Evolutionary conservation across 1,140 invertebrate species (phyloP), one percentile per base, ranked within the genome.

Genomic region (Chrysoperla carnea): DNA sequence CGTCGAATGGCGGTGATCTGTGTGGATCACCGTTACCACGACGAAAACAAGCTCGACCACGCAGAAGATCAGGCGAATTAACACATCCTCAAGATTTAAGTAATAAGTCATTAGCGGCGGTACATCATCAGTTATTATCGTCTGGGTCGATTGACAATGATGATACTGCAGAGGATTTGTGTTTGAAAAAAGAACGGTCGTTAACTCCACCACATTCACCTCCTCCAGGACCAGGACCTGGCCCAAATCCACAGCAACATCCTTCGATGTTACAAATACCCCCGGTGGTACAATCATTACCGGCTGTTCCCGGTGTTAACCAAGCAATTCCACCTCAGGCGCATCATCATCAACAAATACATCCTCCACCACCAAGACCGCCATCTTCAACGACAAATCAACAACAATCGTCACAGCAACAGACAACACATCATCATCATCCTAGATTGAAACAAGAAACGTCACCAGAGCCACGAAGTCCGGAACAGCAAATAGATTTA

Each of bases 1-100:
- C 52, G 14, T 31, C 51, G 29, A 29, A 52, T 51, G 37, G 29
- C 28, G 56, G 64, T 6, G 68, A 65, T 6, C 64, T 61, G 45
- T 78, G 78, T 41, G 69, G 71, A 35, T 84, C 81, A 14, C 82
- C 82, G 0, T 66, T 83, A 51, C 81, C 82, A 1, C 62, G 83
- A 27, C 64, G 84, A 29, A 86, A 86, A 52, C 78, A 88, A 60
- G 84, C 84, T 1, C 62, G 84, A 9, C 85, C 85, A 2, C 59
- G 84, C 14, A 65, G 85, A 48, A 70, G 84, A 49, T 88, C 84
- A 0, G 83, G 83, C 1, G 85, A 88, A 49, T 45, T 72, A 15
- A 12, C 31, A 12, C 64, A 72, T 2, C 71, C 77, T 5, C 76
- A 78, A 52, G 76, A 79, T 54, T 61, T 62, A 48, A 64, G 42